Conservation (phyloP, 2,113 vertebrate species). For the Tychaedon coryphoeus region DNA sequence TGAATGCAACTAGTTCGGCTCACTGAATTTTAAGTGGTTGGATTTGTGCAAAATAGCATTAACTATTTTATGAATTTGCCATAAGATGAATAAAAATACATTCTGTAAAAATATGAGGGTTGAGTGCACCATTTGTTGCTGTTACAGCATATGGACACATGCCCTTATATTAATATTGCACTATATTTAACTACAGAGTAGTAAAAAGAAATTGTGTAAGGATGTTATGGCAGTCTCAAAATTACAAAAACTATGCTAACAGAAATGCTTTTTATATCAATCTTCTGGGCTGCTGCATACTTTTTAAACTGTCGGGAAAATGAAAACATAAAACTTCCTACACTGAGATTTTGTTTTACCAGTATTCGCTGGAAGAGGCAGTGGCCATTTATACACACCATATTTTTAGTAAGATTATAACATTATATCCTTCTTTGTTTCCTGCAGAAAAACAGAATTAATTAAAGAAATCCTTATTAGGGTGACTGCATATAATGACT, state of each 20-base stretch:
- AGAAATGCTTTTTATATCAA: neutral
- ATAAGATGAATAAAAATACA: neutral
- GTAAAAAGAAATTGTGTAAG: neutral
- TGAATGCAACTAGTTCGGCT: neutral
- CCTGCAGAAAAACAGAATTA: neutral
- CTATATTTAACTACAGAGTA: neutral
- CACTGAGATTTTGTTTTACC: neutral
- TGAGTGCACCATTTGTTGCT: neutral
- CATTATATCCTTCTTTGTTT: neutral
- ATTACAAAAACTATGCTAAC: accelerated
- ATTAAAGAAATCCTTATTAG: neutral
- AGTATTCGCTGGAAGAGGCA: neutral
- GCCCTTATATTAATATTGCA: neutral
- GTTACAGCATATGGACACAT: neutral
- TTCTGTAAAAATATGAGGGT: neutral
- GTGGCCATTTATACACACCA: neutral
- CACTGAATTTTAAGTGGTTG: neutral
- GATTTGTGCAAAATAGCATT: neutral
- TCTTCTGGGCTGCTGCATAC: neutral
- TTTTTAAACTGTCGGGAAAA: neutral
- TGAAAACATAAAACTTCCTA: neutral
- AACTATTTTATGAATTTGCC: neutral
- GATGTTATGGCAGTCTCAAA: neutral
- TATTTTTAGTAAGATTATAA: neutral
- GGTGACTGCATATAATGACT: neutral